Evolutionary conservation across 1,140 invertebrate species (phyloP), one percentile per base, ranked within the genome.

Genomic region (Atopsyche davidsoni): DNA sequence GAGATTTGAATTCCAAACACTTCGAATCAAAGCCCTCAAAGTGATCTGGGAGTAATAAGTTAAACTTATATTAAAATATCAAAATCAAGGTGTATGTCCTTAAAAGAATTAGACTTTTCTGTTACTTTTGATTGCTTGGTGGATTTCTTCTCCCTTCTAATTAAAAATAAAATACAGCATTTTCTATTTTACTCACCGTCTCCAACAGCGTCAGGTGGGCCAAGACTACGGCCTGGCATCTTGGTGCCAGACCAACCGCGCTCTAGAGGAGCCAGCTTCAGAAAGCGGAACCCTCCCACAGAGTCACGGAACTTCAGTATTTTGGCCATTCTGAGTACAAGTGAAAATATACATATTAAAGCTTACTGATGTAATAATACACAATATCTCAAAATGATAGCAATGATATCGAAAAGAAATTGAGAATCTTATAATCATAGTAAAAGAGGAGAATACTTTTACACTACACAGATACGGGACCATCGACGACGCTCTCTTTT

Each of bases 21-120:
- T 79, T 84, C 3, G 87, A 84, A 61, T 96, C 88, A 76, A 98
- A 98, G 6, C 82, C 85, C 57, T 83, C 81, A 69, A 96, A 96
- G 18, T 63, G 77, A 63, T 93, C 91, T 92, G 70, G 45, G n/a
- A n/a, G n/a, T n/a, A n/a, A n/a, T n/a, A n/a, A n/a, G n/a, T n/a
- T n/a, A 80, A 76, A 50, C 48, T 56, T 55, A 57, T 55, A 46
- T 4, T 11, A 34, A 34, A 13, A 34, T 34, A 4, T 4, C n/a
- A 34, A 34, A 13, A 34, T n/a, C n/a, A 34, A 34, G 16, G 3
- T 13, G 32, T 34, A 4, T 13, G 16, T 34, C 11, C n/a, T 11
- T 34, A 34, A 13, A 4, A 13, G n/a, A 11, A 3, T 34, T 34
- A 3, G n/a, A 34, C 3, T 13, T 34, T 11, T 4, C 11, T 13